phyloP scores from a whole-genome alignment of 2,888 invertebrate species.

The Watsonalla cultraria region DNA sequence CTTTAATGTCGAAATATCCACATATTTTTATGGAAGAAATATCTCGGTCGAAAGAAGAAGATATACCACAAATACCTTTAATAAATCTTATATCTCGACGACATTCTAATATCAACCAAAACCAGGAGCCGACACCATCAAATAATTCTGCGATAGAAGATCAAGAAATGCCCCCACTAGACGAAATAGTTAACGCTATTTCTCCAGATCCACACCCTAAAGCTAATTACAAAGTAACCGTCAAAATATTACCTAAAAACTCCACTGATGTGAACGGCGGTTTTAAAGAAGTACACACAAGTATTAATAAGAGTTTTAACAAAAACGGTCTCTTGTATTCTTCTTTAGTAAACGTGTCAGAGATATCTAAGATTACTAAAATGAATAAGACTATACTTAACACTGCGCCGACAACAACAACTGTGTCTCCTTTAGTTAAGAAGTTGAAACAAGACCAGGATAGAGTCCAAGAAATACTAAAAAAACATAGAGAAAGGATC shows the following conservation, averaged over 20 bases:
- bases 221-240: slow-evolving; percentile 50
- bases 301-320: slow-evolving; percentile 61
- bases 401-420: slow-evolving; percentile 3
- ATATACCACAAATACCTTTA: neutral
- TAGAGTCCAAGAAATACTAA: slow-evolving; percentile 39
- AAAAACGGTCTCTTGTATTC: slow-evolving; percentile 53
- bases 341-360: slow-evolving; percentile 58
- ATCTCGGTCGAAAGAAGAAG: slow-evolving; percentile 36
- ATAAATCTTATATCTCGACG: neutral
- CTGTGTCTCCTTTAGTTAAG: slow-evolving; percentile 12
- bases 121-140: slow-evolving; percentile 5
- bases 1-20: slow-evolving; percentile 60
- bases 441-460: slow-evolving; percentile 31
- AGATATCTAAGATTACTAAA: slow-evolving; percentile 57
- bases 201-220: slow-evolving; percentile 15
- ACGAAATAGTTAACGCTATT: slow-evolving; percentile 37
- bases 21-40: slow-evolving; percentile 57
- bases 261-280: slow-evolving; percentile 34
- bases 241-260: slow-evolving; percentile 62
- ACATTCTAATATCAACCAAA: slow-evolving; percentile 4
- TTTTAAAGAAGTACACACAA: slow-evolving; percentile 62
- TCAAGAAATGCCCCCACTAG: slow-evolving; percentile 17
- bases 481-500: slow-evolving; percentile 43
- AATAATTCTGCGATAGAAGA: slow-evolving; percentile 8
- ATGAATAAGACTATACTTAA: slow-evolving; percentile 25